These are phyloP conservation scores for Callopanchax toddi DNA, from an alignment of 2,113 vertebrate species.

Conservation along the genomic window DNA sequence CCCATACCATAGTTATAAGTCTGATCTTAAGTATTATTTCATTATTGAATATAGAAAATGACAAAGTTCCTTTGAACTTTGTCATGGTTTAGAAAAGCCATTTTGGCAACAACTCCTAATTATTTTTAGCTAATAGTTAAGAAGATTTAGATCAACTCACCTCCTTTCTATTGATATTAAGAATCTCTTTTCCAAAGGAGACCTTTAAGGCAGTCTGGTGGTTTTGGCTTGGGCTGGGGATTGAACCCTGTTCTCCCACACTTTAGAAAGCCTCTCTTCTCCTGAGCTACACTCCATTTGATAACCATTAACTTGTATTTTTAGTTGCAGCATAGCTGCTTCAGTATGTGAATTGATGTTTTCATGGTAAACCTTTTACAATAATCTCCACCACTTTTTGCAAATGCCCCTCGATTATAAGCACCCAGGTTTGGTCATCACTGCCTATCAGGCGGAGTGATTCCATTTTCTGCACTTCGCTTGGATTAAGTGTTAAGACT, in stretches of 20 bases:
- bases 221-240: no score
- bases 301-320: neutral
- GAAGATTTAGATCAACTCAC: neutral
- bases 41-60: neutral
- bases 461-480: constrained; percentile 18
- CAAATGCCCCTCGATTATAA: neutral
- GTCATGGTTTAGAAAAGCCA: neutral
- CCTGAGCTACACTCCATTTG: neutral
- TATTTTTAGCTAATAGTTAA: no score
- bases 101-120: no score
- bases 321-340: neutral
- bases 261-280: no score
- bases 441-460: neutral
- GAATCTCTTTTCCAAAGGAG: no score
- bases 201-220: no score
- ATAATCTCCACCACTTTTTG: neutral
- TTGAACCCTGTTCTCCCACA: no score
- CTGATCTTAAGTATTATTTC: neutral
- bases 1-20: no score
- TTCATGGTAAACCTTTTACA: neutral
- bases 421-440: neutral
- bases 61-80: neutral
- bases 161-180: no score
- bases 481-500: constrained; percentile 37
- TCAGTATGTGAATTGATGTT: neutral